Base-by-base conservation (phyloP, 1,140 invertebrate species). In the Magallana gigas region DNA sequence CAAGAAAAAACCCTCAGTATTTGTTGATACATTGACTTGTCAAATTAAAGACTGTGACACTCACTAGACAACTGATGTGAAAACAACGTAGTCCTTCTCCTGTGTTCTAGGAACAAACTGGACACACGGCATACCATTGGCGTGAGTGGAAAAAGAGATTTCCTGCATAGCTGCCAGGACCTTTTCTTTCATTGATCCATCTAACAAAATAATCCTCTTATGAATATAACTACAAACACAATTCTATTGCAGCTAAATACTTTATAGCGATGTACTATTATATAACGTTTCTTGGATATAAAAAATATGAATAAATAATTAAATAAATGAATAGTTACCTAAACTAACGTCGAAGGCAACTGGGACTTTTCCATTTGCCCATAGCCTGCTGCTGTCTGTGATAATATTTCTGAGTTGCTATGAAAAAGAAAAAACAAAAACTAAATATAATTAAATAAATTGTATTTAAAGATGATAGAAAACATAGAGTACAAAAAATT, bases 101-200 rank as follows among this genome's bases (percentile, higher is more conserved):
- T 85, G 29, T 56, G 56, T 87, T 48, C 88, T 86, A 6, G 86
- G 83, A 9, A 85, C 58, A 36, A 87, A 89, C 2, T 86, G 81
- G n/a, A 89, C 48, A 76, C 88, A 89, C 0, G 57, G 36, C 57
- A 76, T 83, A 56, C 85, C 83, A 2, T 64, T 60, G 23, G 83
- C 71, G 68, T 87, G 87, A 58, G 88, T 85, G 9, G 81, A 83
- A 68, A 87, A 80, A 48, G 86, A 68, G 36, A 89, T 76, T 56
- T 89, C 88, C 36, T 89, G 85, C 29, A 89, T 87, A 2, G 88
- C 86, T 11, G 88, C 88, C 16, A 89, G 57, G 16, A 89, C 84
- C 76, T 86, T 87, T 60, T 89, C 85, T 36, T 68, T 87, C 83
- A 85, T 89, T 14, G 71, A 89, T 0, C 88, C 88, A 86, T 82